A percentile compares a stretch with the other conserved stretches of the same genome.
These are phyloP conservation scores for Cantharis nigra DNA, from an alignment of 2,888 invertebrate genomes.

Conservation along the genomic window DNA sequence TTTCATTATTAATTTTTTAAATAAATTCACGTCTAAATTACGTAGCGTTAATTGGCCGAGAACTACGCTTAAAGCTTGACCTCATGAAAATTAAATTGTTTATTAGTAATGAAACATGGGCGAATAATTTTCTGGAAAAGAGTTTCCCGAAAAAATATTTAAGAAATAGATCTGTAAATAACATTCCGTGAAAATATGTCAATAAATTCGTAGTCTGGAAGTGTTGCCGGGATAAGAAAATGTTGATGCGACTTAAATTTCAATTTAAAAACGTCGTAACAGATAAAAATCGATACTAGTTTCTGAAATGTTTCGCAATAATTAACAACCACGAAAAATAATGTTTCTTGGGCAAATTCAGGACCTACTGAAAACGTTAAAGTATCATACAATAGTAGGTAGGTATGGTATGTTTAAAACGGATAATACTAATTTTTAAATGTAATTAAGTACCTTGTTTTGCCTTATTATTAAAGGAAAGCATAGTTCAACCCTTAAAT, in stretches of 20 bases:
- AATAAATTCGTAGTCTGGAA: too few species aligned
- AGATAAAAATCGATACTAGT: too few species aligned
- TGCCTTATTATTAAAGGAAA: neutral
- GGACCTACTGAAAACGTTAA: neutral
- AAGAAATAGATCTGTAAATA: neutral
- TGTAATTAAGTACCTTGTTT: neutral
- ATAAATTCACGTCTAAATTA: too few species aligned
- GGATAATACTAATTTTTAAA: neutral
- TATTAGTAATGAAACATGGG: too few species aligned
- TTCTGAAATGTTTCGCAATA: neutral
- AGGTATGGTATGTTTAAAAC: neutral
- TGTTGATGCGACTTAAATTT: too few species aligned
- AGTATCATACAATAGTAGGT: neutral
- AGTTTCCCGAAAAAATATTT: neutral
- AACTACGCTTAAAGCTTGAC: too few species aligned
- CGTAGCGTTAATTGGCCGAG: too few species aligned
- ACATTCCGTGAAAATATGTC: too few species aligned
- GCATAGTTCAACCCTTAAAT: conserved; percentile 8
- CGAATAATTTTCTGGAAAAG: neutral
- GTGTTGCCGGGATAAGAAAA: too few species aligned
- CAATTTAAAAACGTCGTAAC: too few species aligned
- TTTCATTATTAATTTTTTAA: too few species aligned
- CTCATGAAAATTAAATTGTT: neutral
- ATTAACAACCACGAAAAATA: neutral
- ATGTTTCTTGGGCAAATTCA: neutral